These are phyloP conservation scores for Octodonta nipae DNA, from an alignment of 2,888 invertebrate species.

Conservation along the genomic window DNA sequence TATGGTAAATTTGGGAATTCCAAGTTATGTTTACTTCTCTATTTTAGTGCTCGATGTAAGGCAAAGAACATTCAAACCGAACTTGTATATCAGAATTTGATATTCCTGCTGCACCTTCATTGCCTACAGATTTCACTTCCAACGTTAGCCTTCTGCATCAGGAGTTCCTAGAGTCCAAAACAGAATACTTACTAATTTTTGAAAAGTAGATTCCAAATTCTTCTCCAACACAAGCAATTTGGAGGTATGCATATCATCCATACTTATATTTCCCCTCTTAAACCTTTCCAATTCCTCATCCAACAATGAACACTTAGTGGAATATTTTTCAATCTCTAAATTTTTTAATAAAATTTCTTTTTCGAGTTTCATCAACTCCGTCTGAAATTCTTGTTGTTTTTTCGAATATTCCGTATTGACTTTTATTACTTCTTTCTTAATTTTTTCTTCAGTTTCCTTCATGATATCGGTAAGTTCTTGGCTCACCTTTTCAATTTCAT, in stretches of 20 bases:
- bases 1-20: no score
- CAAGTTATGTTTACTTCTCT: no score
- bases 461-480: slow-evolving; percentile 40
- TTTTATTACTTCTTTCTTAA: slow-evolving; percentile 45
- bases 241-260: slow-evolving; percentile 24
- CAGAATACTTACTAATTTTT: slow-evolving; percentile 40
- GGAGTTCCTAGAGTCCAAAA: slow-evolving; percentile 2
- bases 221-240: slow-evolving; percentile 40
- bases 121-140: no score
- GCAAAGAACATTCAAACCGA: no score
- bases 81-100: no score
- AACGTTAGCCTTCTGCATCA: no score
- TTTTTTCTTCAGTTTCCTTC: slow-evolving; percentile 42
- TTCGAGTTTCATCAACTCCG: slow-evolving; percentile 44
- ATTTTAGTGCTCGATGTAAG: no score
- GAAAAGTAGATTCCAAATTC: slow-evolving; percentile 44
- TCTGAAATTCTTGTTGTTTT: slow-evolving; percentile 43
- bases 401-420: slow-evolving; percentile 45
- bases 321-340: slow-evolving; percentile 39
- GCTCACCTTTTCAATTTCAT: slow-evolving; percentile 42
- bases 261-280: slow-evolving; percentile 31
- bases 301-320: slow-evolving; percentile 42
- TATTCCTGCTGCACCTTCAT: no score
- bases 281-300: slow-evolving; percentile 39
- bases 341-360: slow-evolving; percentile 45